A percentile compares a stretch with the other conserved stretches of the same genome.
phyloP scores from a whole-genome alignment of 2,888 invertebrate genomes.

The Brachypalpus laphriformis region DNA sequence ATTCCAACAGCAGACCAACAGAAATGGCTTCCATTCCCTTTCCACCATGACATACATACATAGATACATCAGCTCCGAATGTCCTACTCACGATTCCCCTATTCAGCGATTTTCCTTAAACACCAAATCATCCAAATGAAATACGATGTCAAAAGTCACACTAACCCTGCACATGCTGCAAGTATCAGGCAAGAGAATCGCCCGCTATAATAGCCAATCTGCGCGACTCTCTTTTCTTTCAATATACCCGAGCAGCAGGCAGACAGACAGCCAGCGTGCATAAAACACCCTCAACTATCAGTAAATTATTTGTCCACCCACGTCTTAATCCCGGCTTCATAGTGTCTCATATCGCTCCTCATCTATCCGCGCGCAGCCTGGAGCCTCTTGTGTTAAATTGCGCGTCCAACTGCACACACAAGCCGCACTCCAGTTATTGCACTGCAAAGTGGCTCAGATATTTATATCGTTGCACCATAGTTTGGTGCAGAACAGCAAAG shows the following conservation, averaged over 20 bases:
- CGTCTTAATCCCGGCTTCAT: conserved; percentile 67
- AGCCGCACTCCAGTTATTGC: too few species aligned
- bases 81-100: conserved; percentile 63
- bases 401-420: conserved; percentile 15
- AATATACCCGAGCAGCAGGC: background rate
- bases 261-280: conserved; percentile 13
- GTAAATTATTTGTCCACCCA: conserved; percentile 75
- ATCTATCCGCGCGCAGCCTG: conserved; percentile 52
- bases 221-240: conserved; percentile 24
- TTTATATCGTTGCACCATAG: conserved; percentile 66
- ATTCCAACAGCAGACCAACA: background rate
- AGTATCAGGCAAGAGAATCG: conserved; percentile 51
- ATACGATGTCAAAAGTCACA: conserved; percentile 69
- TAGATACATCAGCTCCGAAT: conserved; percentile 49
- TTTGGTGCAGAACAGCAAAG: conserved; percentile 56
- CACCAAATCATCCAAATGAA: conserved; percentile 70
- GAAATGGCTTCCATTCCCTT: background rate
- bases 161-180: conserved; percentile 54
- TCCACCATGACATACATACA: conserved; percentile 20
- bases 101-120: conserved; percentile 28
- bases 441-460: conserved; percentile 66
- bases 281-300: conserved; percentile 70
- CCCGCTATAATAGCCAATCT: conserved; percentile 55
- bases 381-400: conserved; percentile 39
- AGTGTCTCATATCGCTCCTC: conserved; percentile 69